A percentile compares a stretch with the other conserved stretches of the same genome.
Conservation (phyloP, 2,797 vertebrate species). For the Gymnothorax javanicus region DNA sequence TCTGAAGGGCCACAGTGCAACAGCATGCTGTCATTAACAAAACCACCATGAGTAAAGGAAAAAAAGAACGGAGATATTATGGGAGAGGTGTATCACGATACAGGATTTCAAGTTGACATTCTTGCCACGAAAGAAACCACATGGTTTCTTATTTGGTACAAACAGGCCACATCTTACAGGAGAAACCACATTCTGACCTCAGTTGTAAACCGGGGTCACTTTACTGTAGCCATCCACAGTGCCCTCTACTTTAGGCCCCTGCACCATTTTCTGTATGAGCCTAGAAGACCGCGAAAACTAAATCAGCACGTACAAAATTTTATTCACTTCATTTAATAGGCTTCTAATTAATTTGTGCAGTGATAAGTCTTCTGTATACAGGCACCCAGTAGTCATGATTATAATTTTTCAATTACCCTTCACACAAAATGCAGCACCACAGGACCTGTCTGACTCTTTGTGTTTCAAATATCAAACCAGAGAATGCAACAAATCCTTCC, state of each 20-base stretch:
- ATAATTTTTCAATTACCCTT: conserved; percentile 41
- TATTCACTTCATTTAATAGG: conserved; percentile 56
- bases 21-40: conserved; percentile 57
- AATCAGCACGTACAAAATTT: conserved; percentile 64
- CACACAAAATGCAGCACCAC: conserved; percentile 46
- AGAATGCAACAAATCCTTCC: conserved; percentile 60
- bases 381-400: conserved; percentile 23
- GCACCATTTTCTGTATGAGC: conserved; percentile 62
- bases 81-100: conserved; percentile 71
- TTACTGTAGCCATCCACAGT: conserved; percentile 69
- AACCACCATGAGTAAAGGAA: conserved; percentile 58
- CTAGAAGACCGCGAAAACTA: conserved; percentile 60
- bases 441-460: conserved; percentile 41
- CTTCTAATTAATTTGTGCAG: conserved; percentile 61
- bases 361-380: conserved; percentile 33
- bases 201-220: conserved; percentile 66
- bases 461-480: conserved; percentile 51
- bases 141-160: conserved; percentile 69
- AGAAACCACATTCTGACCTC: conserved; percentile 64
- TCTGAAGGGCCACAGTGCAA: conserved; percentile 32
- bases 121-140: conserved; percentile 70
- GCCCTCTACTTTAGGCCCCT: conserved; percentile 66
- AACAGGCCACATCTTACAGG: conserved; percentile 75
- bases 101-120: conserved; percentile 73
- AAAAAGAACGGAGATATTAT: conserved; percentile 68